Conservation (phyloP, 2,797 vertebrate genomes). For the Chrysocyon brachyurus region DNA sequence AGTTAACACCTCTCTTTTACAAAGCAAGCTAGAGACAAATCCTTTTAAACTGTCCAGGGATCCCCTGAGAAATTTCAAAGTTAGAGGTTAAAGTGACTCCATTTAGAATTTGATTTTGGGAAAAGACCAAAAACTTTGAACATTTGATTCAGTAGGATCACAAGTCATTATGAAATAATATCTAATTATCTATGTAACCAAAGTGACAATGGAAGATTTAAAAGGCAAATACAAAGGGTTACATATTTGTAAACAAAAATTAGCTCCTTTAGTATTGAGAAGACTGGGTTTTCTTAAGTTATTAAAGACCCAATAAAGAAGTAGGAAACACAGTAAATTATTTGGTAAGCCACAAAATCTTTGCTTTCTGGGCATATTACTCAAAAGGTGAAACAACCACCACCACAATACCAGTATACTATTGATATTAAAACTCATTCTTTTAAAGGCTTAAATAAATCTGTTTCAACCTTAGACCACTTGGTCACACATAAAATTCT, state of each 20-base stretch:
- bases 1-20: neutral
- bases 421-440: neutral
- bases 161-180: neutral
- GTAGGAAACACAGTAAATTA: neutral
- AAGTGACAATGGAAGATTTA: neutral
- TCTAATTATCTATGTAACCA: neutral
- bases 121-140: neutral
- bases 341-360: neutral
- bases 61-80: neutral
- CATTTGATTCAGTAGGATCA: neutral
- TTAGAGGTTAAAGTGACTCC: neutral
- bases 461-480: neutral
- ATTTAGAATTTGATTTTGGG: conserved; percentile 21
- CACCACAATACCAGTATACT: neutral
- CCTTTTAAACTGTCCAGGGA: neutral
- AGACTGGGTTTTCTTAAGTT: neutral
- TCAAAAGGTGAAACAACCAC: neutral
- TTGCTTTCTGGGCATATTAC: neutral
- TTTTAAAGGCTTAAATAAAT: neutral
- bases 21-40: neutral
- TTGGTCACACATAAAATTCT: neutral
- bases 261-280: neutral
- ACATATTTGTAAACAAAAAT: neutral
- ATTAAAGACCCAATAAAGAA: neutral
- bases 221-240: neutral